Percentiles rank a stretch among this genome's conserved stretches.
These are phyloP conservation scores for Drosophila picticornis DNA, from an alignment of 2,888 invertebrate genomes.

Conservation along the genomic window DNA sequence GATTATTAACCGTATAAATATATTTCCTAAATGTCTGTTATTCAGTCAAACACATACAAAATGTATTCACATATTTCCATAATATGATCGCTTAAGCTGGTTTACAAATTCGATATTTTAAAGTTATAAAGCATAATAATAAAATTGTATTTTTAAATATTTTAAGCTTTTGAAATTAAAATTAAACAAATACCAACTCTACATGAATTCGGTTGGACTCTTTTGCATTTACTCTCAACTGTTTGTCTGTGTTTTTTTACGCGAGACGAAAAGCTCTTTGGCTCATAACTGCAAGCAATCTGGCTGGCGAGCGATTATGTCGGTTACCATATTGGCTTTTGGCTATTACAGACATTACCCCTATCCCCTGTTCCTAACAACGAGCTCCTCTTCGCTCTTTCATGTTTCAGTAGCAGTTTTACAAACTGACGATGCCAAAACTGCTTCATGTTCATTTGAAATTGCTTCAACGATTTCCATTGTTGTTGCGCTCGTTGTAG, in stretches of 20 bases:
- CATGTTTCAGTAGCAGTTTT: slow-evolving; percentile 45
- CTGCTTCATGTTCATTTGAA: slow-evolving; percentile 60
- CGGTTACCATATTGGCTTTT: slow-evolving; percentile 62
- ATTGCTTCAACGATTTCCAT: slow-evolving; percentile 30
- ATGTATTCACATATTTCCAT: background rate
- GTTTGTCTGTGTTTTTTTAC: background rate
- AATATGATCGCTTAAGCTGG: background rate
- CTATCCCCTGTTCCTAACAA: background rate
- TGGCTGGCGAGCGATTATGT: slow-evolving; percentile 59
- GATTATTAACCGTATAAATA: background rate
- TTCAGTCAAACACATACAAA: background rate
- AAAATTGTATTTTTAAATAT: background rate
- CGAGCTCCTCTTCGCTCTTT: background rate
- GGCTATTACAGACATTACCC: slow-evolving; percentile 50
- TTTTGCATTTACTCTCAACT: slow-evolving; percentile 1
- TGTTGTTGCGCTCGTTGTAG: slow-evolving; percentile 23
- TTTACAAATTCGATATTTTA: background rate
- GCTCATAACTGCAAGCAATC: slow-evolving; percentile 28
- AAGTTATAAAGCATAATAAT: too few relatives aligned
- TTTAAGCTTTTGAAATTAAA: background rate
- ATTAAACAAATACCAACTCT: background rate
- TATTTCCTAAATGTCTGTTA: background rate
- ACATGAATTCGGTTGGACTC: background rate
- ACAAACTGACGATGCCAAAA: slow-evolving; percentile 50
- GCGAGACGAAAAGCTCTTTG: slow-evolving; percentile 16